Conservation (phyloP, 2,797 vertebrate genomes). For the Buphagus erythrorhynchus region DNA sequence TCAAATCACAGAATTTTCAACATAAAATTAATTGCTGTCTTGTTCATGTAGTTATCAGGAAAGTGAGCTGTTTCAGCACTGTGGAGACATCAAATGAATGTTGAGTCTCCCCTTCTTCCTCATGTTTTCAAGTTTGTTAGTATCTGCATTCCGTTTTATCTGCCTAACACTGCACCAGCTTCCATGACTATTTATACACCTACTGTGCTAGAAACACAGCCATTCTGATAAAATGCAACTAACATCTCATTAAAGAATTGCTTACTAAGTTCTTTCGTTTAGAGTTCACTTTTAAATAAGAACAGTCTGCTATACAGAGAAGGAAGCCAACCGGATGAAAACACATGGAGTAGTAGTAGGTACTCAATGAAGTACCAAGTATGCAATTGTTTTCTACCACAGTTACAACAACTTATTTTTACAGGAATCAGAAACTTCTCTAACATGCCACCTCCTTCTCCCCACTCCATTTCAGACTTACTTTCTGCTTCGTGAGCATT, state of each 20-base stretch:
- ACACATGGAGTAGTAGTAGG: not conserved
- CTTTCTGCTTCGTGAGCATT: conserved; percentile 96
- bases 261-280: not conserved
- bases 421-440: not conserved
- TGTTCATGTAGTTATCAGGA: not conserved
- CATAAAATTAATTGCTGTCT: not conserved
- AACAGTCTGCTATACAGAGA: not conserved
- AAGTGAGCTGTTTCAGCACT: not conserved
- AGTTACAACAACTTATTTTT: not conserved
- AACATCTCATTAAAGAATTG: not conserved
- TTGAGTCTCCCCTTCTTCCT: not conserved
- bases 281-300: not conserved
- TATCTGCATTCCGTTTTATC: not conserved
- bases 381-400: not conserved
- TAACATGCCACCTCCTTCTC: not conserved
- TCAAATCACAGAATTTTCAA: not conserved
- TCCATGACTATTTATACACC: not conserved
- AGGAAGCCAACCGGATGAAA: not conserved
- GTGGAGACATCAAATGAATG: not conserved
- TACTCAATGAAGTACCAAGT: not conserved
- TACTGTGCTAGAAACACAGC: not conserved
- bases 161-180: not conserved
- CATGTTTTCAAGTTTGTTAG: not conserved
- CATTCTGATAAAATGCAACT: not conserved
- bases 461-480: conserved; percentile 69